Percentiles rank a stretch among this genome's conserved stretches.
phyloP scores from a whole-genome alignment of 2,113 vertebrate genomes.

The Bothrops jararaca region DNA sequence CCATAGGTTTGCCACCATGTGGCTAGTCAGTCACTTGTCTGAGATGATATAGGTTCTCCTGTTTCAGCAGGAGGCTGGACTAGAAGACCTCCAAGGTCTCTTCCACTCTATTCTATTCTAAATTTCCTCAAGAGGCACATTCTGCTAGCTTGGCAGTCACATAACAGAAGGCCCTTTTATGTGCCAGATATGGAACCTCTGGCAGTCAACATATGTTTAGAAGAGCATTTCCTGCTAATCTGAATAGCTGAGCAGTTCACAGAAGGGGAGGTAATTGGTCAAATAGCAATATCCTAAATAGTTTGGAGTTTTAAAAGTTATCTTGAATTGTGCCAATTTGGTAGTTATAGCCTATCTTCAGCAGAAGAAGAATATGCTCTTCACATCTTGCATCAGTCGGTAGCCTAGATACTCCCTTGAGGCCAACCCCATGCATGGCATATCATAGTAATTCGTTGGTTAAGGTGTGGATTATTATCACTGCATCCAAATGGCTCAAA shows the following conservation, averaged over 20 bases:
- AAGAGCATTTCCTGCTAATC: neutral
- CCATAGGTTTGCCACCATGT: too few species aligned
- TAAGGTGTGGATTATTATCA: neutral
- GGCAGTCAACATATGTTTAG: neutral
- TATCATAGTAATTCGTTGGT: neutral
- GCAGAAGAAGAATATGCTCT: neutral
- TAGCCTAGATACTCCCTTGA: neutral
- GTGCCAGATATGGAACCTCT: neutral
- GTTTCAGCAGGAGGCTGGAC: too few species aligned
- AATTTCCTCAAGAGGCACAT: neutral
- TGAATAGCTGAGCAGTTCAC: neutral
- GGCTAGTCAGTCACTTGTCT: too few species aligned
- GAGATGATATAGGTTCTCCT: too few species aligned
- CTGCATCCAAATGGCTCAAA: neutral
- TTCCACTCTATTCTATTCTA: too few species aligned
- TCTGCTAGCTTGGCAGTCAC: neutral
- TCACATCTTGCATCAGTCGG: neutral
- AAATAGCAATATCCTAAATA: neutral
- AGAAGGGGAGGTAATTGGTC: neutral
- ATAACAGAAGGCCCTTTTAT: neutral
- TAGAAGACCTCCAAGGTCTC: too few species aligned
- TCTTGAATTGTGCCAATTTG: neutral
- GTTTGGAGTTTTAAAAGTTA: neutral
- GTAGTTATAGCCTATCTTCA: neutral
- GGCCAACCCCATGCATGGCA: neutral